Percentiles rank a stretch among this genome's conserved stretches.
phyloP scores from a whole-genome alignment of 2,888 invertebrate genomes.

The Anthophora plumipes region DNA sequence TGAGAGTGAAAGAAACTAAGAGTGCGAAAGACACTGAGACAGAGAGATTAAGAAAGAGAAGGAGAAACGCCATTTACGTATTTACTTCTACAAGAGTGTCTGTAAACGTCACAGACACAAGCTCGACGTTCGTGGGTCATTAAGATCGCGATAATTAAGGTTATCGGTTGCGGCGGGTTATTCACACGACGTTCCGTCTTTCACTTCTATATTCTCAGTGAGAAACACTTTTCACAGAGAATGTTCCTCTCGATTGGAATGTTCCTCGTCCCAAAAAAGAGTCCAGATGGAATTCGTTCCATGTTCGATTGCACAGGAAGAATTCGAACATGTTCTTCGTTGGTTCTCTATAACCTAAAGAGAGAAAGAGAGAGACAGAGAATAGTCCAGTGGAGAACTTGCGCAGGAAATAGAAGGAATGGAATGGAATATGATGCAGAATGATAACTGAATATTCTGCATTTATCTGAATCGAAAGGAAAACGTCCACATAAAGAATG shows the following conservation, averaged over 20 bases:
- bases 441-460: no score
- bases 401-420: background rate
- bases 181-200: constrained; percentile 45
- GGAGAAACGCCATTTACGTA: no score
- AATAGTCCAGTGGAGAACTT: background rate
- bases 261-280: background rate
- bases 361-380: background rate
- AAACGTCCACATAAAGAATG: no score
- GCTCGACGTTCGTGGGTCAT: constrained; percentile 55
- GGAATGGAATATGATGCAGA: no score
- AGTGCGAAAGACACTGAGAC: no score
- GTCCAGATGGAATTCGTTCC: background rate
- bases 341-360: background rate
- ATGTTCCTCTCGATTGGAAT: background rate
- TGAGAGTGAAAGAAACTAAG: no score
- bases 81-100: no score
- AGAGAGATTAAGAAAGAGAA: no score
- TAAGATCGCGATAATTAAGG: constrained; percentile 70
- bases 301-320: background rate
- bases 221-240: constrained; percentile 10
- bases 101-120: constrained; percentile 7
- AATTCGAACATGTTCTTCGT: background rate
- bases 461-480: no score
- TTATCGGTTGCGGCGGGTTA: constrained; percentile 63
- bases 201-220: background rate